Evolutionary conservation across 1,140 invertebrate genomes (phyloP).

Genomic region (Penaeus chinensis): DNA sequence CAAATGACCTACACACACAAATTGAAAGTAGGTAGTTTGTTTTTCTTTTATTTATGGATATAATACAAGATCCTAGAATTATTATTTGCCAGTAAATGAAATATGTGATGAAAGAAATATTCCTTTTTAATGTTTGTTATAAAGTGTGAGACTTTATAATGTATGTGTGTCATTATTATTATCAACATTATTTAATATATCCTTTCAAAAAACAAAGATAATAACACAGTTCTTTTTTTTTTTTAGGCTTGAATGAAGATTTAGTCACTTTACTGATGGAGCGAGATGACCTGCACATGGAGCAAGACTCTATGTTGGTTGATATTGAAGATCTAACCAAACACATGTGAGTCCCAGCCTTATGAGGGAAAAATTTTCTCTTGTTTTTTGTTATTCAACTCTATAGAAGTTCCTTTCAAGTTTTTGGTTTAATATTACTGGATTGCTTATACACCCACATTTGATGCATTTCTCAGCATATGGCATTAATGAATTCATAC

Average conservation of each 20-base stretch:
- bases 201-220: not conserved
- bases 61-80: not conserved
- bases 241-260: conserved; percentile 82
- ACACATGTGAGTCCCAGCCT: conserved; percentile 59
- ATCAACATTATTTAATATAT: not conserved
- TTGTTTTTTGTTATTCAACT: not conserved
- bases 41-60: conserved; percentile 30
- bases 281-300: conserved; percentile 94
- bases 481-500: no score
- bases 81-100: not conserved
- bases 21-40: conserved; percentile 78
- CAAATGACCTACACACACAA: conserved; percentile 92
- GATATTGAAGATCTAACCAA: conserved; percentile 95
- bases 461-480: no score
- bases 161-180: not conserved
- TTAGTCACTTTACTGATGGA: conserved; percentile 88
- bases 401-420: not conserved
- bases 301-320: conserved; percentile 96
- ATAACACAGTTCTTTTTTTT: conserved; percentile 44
- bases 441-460: no score
- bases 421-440: no score
- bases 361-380: not conserved
- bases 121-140: not conserved
- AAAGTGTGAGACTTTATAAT: not conserved
- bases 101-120: not conserved